phyloP scores from a whole-genome alignment of 2,888 invertebrate genomes.

The Drosophila neotestacea region DNA sequence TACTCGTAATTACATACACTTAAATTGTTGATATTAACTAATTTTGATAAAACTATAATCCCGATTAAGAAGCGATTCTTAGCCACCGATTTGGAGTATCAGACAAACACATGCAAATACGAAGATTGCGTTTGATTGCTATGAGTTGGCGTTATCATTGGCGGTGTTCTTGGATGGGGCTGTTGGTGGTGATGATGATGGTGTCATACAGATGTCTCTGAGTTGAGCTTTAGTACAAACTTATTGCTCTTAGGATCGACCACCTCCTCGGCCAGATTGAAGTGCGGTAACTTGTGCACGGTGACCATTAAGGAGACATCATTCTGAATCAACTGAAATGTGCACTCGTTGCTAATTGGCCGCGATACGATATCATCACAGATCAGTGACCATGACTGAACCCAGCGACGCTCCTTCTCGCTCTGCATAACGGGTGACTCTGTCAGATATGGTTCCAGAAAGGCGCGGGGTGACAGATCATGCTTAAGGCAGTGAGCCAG shows the following conservation, averaged over 20 bases:
- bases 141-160: slow-evolving; percentile 78
- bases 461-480: slow-evolving; percentile 97
- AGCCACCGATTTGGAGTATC: slow-evolving; percentile 31
- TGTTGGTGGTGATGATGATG: slow-evolving; percentile 63
- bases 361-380: slow-evolving; percentile 96
- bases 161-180: slow-evolving; percentile 48
- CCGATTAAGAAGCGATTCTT: slow-evolving; percentile 10
- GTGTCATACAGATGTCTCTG: slow-evolving; percentile 97
- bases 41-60: slow-evolving; percentile 17
- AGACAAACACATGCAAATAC: slow-evolving; percentile 84
- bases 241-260: slow-evolving; percentile 98
- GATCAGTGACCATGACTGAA: slow-evolving; percentile 98
- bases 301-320: slow-evolving; percentile 96
- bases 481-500: slow-evolving; percentile 96
- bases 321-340: slow-evolving; percentile 96
- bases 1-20: slow-evolving; percentile 3
- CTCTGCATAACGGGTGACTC: slow-evolving; percentile 94
- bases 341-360: slow-evolving; percentile 92
- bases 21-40: slow-evolving; percentile 12
- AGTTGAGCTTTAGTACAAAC: slow-evolving; percentile 96
- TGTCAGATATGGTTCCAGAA: slow-evolving; percentile 96
- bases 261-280: slow-evolving; percentile 97
- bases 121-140: slow-evolving; percentile 84
- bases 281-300: slow-evolving; percentile 94
- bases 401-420: slow-evolving; percentile 91